These are phyloP conservation scores for Metacarcinus magister DNA, from an alignment of 2,888 invertebrate genomes.

Conservation along the genomic window DNA sequence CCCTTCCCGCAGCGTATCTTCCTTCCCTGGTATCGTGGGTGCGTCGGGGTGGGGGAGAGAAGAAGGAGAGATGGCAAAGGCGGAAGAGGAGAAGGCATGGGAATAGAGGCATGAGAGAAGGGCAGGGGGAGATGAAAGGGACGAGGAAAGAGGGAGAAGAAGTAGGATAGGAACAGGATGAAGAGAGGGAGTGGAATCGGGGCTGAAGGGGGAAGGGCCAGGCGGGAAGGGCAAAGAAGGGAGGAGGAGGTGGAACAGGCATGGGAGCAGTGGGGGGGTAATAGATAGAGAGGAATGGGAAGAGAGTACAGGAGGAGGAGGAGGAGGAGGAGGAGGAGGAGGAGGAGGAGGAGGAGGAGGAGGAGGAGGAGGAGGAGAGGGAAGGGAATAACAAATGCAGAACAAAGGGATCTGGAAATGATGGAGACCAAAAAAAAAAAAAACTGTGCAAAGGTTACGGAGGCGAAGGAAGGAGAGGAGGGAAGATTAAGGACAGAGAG, in stretches of 20 bases:
- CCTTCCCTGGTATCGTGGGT: background rate
- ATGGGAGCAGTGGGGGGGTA: background rate
- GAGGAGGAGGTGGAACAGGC: background rate
- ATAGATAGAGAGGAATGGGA: background rate
- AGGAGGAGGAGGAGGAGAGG: background rate
- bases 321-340: background rate
- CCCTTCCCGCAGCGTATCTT: constrained; percentile 1
- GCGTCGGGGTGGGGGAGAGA: background rate
- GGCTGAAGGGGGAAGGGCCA: background rate
- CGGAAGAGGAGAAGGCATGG: background rate
- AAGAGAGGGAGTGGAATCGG: background rate
- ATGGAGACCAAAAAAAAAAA: background rate
- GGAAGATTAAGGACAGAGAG: background rate
- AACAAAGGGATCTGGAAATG: background rate
- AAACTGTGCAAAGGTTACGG: background rate
- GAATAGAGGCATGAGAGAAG: background rate
- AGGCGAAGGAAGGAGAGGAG: background rate
- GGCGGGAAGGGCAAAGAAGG: background rate
- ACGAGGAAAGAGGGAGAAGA: background rate
- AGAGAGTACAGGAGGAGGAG: background rate
- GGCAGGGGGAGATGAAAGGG: background rate
- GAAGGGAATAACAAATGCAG: background rate
- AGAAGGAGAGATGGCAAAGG: background rate
- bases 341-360: background rate
- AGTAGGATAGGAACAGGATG: background rate